Conservation (phyloP, 2,888 invertebrate species). For the Troides oblongomaculatus region DNA sequence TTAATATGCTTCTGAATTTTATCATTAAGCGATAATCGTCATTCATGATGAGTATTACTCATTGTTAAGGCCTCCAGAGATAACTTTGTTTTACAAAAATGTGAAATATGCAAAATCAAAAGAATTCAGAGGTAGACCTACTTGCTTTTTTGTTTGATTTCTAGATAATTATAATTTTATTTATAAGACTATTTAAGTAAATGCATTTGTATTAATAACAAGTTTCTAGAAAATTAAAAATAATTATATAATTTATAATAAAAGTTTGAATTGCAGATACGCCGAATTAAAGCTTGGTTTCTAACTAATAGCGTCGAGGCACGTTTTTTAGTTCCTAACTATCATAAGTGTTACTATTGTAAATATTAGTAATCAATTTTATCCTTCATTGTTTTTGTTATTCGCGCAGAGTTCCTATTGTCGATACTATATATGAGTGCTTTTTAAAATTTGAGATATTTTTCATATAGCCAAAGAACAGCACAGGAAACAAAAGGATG, state of each 20-base stretch:
- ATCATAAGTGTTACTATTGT: too few relatives aligned
- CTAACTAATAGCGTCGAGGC: too few relatives aligned
- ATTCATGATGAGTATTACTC: conserved; percentile 4
- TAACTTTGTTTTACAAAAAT: not conserved
- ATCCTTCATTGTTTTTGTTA: too few relatives aligned
- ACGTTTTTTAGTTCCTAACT: too few relatives aligned
- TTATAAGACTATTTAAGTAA: not conserved
- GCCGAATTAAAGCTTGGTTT: too few relatives aligned
- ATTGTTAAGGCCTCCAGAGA: conserved; percentile 9
- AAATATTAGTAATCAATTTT: too few relatives aligned
- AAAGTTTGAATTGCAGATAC: too few relatives aligned
- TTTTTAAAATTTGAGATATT: not conserved
- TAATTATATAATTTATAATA: too few relatives aligned
- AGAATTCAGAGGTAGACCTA: not conserved
- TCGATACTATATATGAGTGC: too few relatives aligned
- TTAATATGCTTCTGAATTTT: conserved; percentile 11
- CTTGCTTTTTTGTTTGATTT: not conserved
- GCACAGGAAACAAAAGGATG: conserved; percentile 83
- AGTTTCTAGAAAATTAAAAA: not conserved
- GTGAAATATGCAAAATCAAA: not conserved
- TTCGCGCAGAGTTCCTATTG: too few relatives aligned
- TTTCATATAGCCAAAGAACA: conserved; percentile 67
- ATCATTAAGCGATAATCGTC: conserved; percentile 3
- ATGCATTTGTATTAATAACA: not conserved
- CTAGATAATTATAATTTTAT: not conserved